Evolutionary conservation across 1,140 invertebrate genomes (phyloP), one percentile per base, ranked within the genome.

Genomic region (Hyposmocoma kahamanoa): DNA sequence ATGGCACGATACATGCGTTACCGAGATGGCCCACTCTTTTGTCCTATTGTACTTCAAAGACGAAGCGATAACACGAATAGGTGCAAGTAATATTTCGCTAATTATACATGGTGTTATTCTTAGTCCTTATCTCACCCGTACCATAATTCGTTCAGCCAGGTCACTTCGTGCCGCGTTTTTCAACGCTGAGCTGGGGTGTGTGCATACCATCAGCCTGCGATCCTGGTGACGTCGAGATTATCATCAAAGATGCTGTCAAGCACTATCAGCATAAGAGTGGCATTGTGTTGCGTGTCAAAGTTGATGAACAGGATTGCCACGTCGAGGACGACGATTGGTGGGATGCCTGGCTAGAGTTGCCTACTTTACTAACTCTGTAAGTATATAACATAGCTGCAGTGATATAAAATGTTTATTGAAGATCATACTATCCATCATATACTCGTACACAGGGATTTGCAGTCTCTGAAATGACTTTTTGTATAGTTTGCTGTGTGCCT

Each of bases 111-210:
- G n/a, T n/a, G n/a, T n/a, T n/a, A n/a, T n/a, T n/a, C n/a, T n/a
- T n/a, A n/a, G n/a, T n/a, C n/a, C n/a, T 26, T 6, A 26, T 26
- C 48, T 70, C 59, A 77, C 59, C 62, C 47, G 48, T 64, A 48
- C 59, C 46, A 64, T 80, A 56, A 61, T 76, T 75, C 52, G 77
- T 84, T 80, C 72, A 92, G 91, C 88, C 90, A 56, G 89, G 89
- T 72, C 90, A 93, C 79, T 91, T 92, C 72, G 84, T 91, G 67
- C 91, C 91, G 46, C 88, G 88, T 63, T 92, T 91, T 68, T 90
- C 90, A 6, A 89, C 90, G 36, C 69, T 90, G 30, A 91, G 91
- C 52, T 92, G 91, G 91, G 92, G 90, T 6, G 59, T 92, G 4
- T 93, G 92, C 56, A 73, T 92, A 28, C 92, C 92, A 0, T 82